These are phyloP conservation scores for Leucoraja erinaceus DNA, from an alignment of 2,113 vertebrate genomes.

Conservation along the genomic window DNA sequence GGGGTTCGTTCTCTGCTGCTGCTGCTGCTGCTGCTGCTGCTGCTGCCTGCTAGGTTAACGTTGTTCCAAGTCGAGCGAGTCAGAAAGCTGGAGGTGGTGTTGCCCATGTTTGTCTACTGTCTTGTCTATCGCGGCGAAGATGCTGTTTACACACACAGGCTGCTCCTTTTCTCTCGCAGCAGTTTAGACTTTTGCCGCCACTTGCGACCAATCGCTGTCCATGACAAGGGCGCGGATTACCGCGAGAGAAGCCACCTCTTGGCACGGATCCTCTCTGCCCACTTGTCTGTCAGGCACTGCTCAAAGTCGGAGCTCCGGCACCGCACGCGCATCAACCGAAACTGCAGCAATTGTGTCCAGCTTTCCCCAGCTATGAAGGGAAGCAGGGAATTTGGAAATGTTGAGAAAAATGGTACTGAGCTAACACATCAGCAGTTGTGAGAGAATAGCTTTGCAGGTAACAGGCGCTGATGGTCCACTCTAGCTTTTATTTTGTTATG, in stretches of 20 bases:
- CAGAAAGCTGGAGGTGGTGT: constrained; percentile 20
- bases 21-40: no score
- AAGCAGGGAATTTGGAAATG: no score
- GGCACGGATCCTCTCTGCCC: neutral
- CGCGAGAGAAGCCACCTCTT: neutral
- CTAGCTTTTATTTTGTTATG: no score
- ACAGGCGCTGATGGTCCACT: no score
- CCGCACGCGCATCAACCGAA: no score
- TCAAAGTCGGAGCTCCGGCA: neutral
- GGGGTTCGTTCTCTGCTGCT: no score
- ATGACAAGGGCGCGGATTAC: neutral
- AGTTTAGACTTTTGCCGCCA: constrained; percentile 3
- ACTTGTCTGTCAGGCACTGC: neutral
- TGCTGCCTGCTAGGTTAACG: neutral
- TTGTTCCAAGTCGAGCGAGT: constrained; percentile 1
- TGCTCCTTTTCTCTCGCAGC: no score
- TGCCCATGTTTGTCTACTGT: neutral
- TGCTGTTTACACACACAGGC: neutral
- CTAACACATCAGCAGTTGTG: no score
- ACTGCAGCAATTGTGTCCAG: no score
- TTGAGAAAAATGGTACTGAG: no score
- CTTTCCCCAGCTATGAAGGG: no score
- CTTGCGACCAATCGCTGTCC: constrained; percentile 21
- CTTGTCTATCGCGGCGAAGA: neutral
- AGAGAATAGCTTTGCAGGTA: no score